phyloP scores from a whole-genome alignment of 2,797 vertebrate genomes.

The Ispidina picta region DNA sequence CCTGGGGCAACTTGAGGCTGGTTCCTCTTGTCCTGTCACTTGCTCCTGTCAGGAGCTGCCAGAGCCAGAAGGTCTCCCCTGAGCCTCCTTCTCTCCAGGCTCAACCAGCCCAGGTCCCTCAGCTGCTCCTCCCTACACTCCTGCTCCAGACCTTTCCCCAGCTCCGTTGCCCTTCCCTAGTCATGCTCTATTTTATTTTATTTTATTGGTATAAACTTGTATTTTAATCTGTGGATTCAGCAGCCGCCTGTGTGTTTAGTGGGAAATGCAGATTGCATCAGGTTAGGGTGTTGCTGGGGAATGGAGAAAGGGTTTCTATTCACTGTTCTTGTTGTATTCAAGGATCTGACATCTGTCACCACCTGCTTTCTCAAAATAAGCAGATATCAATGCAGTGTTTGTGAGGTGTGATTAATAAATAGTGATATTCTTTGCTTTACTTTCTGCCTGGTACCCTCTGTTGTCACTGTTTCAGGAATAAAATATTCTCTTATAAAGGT shows the following conservation, averaged over 20 bases:
- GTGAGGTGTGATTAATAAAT: not conserved
- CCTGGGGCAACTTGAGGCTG: too few species aligned
- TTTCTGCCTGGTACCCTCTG: not conserved
- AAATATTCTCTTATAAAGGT: not conserved
- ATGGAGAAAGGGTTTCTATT: not conserved
- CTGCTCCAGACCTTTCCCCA: too few species aligned
- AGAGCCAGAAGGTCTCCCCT: too few species aligned
- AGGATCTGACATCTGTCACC: not conserved
- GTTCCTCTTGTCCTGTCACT: too few species aligned
- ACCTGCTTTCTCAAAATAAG: not conserved
- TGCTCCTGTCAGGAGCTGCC: too few species aligned
- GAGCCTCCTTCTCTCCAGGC: too few species aligned
- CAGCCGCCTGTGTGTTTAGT: not conserved
- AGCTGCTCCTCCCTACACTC: too few species aligned
- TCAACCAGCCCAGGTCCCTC: too few species aligned
- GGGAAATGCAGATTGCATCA: too few species aligned
- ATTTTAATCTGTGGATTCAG: not conserved
- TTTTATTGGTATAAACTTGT: not conserved
- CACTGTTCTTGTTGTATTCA: not conserved
- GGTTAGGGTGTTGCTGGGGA: not conserved
- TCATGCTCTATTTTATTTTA: accelerated
- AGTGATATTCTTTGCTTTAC: not conserved
- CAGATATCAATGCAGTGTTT: not conserved
- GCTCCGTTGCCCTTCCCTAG: too few species aligned
- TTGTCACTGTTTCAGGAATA: not conserved